A percentile compares a stretch with the other conserved stretches of the same genome.
Conservation (phyloP, 2,113 vertebrate species). For the Stictonetta naevosa region DNA sequence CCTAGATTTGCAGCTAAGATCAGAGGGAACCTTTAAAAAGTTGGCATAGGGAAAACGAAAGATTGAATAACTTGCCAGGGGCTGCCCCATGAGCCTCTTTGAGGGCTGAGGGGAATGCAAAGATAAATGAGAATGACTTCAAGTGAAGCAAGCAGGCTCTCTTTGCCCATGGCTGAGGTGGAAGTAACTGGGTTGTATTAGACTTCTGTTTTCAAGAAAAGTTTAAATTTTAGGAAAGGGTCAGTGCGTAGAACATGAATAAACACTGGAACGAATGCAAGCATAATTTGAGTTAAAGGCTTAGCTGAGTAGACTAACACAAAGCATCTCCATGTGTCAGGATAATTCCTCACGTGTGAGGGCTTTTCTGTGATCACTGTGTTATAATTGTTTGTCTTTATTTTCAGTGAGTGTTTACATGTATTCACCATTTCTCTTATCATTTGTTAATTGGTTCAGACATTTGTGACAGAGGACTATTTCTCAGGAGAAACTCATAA, state of each 20-base stretch:
- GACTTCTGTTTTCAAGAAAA: neutral
- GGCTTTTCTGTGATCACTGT: neutral
- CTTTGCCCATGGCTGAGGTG: neutral
- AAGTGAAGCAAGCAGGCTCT: neutral
- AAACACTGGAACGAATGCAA: neutral
- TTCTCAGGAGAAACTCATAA: neutral
- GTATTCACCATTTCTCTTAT: neutral
- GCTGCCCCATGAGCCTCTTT: neutral
- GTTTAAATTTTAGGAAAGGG: neutral
- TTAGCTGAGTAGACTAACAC: neutral
- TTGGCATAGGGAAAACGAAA: neutral
- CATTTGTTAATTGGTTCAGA: neutral
- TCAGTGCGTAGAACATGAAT: neutral
- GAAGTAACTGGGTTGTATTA: neutral
- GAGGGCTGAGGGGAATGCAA: neutral
- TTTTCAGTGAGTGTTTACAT: neutral
- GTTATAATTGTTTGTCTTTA: neutral
- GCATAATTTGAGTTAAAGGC: neutral
- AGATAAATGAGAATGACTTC: neutral
- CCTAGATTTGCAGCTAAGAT: neutral
- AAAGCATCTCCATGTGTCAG: neutral
- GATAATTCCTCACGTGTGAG: neutral
- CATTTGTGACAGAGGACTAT: neutral
- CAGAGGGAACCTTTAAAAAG: slow-evolving; percentile 11
- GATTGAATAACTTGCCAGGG: neutral